phyloP scores from a whole-genome alignment of 1,140 invertebrate genomes.

The Brachionus sp. region DNA sequence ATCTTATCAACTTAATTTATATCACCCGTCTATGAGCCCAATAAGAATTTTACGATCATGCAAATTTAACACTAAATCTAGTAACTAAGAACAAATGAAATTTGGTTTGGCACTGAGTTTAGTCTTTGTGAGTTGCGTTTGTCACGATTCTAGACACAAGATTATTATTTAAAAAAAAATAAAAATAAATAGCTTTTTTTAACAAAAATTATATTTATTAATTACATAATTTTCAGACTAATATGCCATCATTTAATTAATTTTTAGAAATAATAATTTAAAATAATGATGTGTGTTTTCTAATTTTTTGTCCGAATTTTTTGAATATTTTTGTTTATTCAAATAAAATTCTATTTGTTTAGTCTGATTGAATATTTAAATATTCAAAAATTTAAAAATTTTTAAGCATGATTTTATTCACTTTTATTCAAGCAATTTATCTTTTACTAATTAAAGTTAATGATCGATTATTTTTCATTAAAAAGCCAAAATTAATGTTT shows the following conservation, averaged over 20 bases:
- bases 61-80: background rate
- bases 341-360: too few relatives aligned
- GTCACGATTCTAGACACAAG: background rate
- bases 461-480: too few relatives aligned
- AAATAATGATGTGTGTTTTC: background rate
- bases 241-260: too few relatives aligned
- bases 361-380: too few relatives aligned
- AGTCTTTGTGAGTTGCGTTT: background rate
- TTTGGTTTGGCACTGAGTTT: background rate
- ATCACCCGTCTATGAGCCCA: background rate
- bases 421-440: too few relatives aligned
- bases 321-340: background rate
- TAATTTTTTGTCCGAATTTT: background rate
- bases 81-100: background rate
- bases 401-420: too few relatives aligned
- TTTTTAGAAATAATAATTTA: background rate
- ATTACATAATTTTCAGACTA: background rate
- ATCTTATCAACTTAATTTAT: background rate
- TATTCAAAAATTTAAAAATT: too few relatives aligned
- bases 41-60: background rate
- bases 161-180: background rate
- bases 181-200: background rate
- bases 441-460: too few relatives aligned
- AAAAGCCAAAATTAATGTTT: too few relatives aligned
- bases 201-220: background rate